Evolutionary conservation across 2,113 vertebrate genomes (phyloP), one percentile per base, ranked within the genome.

Genomic region (Pterocles burchelli): DNA sequence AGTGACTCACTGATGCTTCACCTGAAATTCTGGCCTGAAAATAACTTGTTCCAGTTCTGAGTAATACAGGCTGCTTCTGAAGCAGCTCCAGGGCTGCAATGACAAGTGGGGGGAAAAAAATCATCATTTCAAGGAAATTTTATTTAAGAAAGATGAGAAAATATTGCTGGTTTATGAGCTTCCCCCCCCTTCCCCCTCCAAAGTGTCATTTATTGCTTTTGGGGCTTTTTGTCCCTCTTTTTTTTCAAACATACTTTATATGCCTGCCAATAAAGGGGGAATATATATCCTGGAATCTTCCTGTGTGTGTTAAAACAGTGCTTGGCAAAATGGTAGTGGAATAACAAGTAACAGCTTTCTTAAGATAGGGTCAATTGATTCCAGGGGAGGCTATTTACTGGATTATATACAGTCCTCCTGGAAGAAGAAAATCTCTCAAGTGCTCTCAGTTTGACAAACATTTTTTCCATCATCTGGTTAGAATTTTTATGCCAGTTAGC

Each of bases 391-490:
- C 82, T 95, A 72, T 96, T 97, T 96, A 94, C 97, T 94, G 89
- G 74, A 95, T 97, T 95, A 96, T 85, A 92, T 66, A 74, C 31
- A 48, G 76, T 54, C 46, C 88, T 97, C 89, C 96, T 95, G 85
- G 94, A 95, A 62, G 91, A 96, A 97, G 82, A 97, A 93, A 96
- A 90, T 71, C 67, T 95, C 96, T 95, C 95, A 97, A 97, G 95
- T 93, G 85, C 89, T 96, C 83, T 97, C 95, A 96, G 89, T 97
- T 91, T 96, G 97, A 97, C 92, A 95, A 97, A 89, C 31, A 78
- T 93, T 97, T 98, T 97, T 96, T 93, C 97, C 91, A 95, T 98
- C 98, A 98, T 99, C 97, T 99, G 98, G 98, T 98, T 98, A 98
- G 93, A 98, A 98, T 98, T 98, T 98, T 96, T 97, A 93, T 97